Evolutionary conservation across 1,140 invertebrate genomes (phyloP).

Genomic region (Sinella curviseta): DNA sequence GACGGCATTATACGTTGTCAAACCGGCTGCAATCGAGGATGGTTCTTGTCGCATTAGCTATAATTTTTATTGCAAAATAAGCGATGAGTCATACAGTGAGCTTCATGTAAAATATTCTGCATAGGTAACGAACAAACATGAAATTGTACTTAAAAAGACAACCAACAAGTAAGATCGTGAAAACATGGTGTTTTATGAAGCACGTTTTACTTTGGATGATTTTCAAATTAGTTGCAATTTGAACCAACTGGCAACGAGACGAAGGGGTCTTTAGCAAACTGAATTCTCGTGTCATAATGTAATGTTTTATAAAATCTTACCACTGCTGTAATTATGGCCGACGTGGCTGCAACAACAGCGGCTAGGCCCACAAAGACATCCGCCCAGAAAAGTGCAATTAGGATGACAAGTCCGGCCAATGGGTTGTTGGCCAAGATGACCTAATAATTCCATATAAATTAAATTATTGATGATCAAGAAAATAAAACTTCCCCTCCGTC

Average conservation of each 20-base stretch:
- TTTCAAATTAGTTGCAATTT: too few relatives aligned
- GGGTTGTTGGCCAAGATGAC: conserved; percentile 58
- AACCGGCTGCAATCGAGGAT: conserved; percentile 52
- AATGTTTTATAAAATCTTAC: too few relatives aligned
- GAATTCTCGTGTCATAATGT: too few relatives aligned
- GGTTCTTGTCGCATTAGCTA: conserved; percentile 54
- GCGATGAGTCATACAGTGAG: not conserved
- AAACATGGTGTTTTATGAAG: too few relatives aligned
- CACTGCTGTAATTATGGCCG: conserved; percentile 56
- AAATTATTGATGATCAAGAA: not conserved
- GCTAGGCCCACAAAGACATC: conserved; percentile 51
- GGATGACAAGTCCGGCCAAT: conserved; percentile 56
- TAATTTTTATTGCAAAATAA: conserved; percentile 28
- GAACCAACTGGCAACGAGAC: too few relatives aligned
- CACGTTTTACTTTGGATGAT: too few relatives aligned
- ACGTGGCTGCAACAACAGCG: conserved; percentile 50
- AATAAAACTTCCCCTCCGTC: not conserved
- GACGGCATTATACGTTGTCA: conserved; percentile 57
- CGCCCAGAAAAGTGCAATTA: conserved; percentile 52
- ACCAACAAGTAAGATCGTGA: too few relatives aligned
- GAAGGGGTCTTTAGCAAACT: too few relatives aligned
- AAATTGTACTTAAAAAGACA: too few relatives aligned
- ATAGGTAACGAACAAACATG: too few relatives aligned
- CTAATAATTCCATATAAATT: conserved; percentile 45
- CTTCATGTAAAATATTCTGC: not conserved